These are phyloP conservation scores for Hyperopisus bebe DNA, from an alignment of 2,113 vertebrate species.

Conservation along the genomic window DNA sequence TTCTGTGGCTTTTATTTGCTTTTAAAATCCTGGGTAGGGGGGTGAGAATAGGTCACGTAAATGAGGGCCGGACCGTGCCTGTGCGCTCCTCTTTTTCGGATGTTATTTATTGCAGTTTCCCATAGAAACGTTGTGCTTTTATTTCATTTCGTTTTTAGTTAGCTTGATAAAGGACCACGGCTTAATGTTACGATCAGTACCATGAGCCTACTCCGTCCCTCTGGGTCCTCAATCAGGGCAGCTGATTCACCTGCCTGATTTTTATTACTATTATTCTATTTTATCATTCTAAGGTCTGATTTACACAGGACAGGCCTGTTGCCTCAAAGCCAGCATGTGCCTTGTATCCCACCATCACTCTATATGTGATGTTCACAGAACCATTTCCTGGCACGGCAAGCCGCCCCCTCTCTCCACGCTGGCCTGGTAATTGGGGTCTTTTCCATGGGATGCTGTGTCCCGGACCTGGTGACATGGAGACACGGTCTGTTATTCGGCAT, in stretches of 20 bases:
- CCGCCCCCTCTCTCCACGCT: background rate
- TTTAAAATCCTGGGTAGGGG: background rate
- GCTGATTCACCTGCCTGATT: background rate
- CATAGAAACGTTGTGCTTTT: background rate
- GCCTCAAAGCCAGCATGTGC: background rate
- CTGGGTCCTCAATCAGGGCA: background rate
- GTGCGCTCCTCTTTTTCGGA: background rate
- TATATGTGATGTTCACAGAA: background rate
- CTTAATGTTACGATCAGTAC: background rate
- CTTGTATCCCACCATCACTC: background rate
- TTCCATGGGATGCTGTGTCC: constrained; percentile 3
- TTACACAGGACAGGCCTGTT: background rate
- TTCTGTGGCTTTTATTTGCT: constrained; percentile 5
- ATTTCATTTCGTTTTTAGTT: background rate
- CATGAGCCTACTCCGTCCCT: background rate
- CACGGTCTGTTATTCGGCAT: background rate
- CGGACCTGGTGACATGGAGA: background rate
- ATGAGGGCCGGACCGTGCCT: background rate
- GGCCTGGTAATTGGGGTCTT: constrained; percentile 8
- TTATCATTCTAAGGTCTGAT: background rate
- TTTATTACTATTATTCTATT: background rate
- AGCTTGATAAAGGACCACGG: background rate
- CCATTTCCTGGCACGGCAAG: background rate
- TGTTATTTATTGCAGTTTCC: background rate
- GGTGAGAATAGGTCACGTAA: background rate